Evolutionary conservation across 2,113 vertebrate genomes (phyloP).

Genomic region (Stegostoma tigrinum): DNA sequence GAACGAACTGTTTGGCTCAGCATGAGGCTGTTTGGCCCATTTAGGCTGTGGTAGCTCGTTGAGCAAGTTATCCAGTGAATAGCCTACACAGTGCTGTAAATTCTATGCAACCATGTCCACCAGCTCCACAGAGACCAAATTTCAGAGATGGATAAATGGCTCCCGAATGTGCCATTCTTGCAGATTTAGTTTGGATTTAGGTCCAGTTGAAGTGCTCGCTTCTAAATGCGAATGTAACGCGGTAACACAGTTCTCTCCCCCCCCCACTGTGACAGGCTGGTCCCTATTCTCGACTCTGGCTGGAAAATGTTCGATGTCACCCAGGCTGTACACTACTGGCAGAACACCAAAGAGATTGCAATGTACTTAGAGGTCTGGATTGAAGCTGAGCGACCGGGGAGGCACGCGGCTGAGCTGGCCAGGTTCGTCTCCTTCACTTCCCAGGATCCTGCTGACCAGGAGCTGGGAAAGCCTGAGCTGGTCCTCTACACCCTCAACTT

Average conservation of each 20-base stretch:
- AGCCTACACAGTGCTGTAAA: not conserved
- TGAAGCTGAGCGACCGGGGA: constrained; percentile 77
- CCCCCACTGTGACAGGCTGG: constrained; percentile 58
- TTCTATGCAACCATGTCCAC: not conserved
- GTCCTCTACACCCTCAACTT: constrained; percentile 79
- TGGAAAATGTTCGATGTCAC: constrained; percentile 96
- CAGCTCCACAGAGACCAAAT: not conserved
- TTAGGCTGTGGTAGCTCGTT: not conserved
- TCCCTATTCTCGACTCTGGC: constrained; percentile 76
- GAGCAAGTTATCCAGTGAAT: not conserved
- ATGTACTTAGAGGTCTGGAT: constrained; percentile 88
- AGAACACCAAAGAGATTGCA: constrained; percentile 54
- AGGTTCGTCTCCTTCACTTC: constrained; percentile 73
- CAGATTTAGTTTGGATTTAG: not conserved
- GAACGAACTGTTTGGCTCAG: no score
- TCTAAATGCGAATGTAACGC: not conserved
- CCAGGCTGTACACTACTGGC: constrained; percentile 86
- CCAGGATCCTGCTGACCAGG: constrained; percentile 65
- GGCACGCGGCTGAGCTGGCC: constrained; percentile 70
- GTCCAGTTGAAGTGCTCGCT: not conserved
- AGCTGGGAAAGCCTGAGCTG: constrained; percentile 73
- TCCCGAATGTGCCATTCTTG: not conserved
- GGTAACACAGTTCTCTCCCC: not conserved
- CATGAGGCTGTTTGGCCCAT: not conserved
- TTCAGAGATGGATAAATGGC: not conserved